A percentile compares a stretch with the other conserved stretches of the same genome.
Conservation (phyloP, 2,797 vertebrate genomes). For the Characodon lateralis region DNA sequence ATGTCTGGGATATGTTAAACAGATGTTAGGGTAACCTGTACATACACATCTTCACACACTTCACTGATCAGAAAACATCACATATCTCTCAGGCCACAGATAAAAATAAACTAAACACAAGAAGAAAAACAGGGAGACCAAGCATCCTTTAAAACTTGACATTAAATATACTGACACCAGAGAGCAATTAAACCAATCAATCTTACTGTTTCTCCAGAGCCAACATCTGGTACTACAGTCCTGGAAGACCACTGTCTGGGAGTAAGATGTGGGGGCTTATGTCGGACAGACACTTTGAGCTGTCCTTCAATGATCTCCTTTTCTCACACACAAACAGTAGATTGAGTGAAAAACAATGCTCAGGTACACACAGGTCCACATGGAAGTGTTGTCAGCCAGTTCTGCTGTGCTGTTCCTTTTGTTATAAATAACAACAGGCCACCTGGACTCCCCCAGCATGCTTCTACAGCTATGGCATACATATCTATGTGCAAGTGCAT, state of each 20-base stretch:
- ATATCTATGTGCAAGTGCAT: constrained; percentile 30
- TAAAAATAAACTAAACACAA: constrained; percentile 20
- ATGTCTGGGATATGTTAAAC: constrained; percentile 54
- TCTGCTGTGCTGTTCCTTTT: constrained; percentile 93
- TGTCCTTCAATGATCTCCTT: constrained; percentile 90
- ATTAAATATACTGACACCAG: constrained; percentile 94
- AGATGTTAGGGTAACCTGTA: constrained; percentile 57
- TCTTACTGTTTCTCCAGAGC: constrained; percentile 89
- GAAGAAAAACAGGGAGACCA: constrained; percentile 54
- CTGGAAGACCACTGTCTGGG: constrained; percentile 83
- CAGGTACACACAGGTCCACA: constrained; percentile 75
- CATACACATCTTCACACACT: constrained; percentile 43
- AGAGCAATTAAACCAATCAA: constrained; percentile 98
- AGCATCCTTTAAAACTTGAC: constrained; percentile 94
- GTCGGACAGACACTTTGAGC: constrained; percentile 85
- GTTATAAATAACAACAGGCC: constrained; percentile 98
- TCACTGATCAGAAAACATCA: constrained; percentile 52
- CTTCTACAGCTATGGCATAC: constrained; percentile 44
- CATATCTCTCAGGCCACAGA: constrained; percentile 44
- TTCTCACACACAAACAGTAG: constrained; percentile 25
- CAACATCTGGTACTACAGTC: constrained; percentile 98
- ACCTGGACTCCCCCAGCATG: constrained; percentile 79
- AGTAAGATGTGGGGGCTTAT: constrained; percentile 47
- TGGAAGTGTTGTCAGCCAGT: constrained; percentile 87
- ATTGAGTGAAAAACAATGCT: constrained; percentile 19